These are phyloP conservation scores for Diaperis boleti DNA, from an alignment of 2,888 invertebrate genomes.

Conservation along the genomic window DNA sequence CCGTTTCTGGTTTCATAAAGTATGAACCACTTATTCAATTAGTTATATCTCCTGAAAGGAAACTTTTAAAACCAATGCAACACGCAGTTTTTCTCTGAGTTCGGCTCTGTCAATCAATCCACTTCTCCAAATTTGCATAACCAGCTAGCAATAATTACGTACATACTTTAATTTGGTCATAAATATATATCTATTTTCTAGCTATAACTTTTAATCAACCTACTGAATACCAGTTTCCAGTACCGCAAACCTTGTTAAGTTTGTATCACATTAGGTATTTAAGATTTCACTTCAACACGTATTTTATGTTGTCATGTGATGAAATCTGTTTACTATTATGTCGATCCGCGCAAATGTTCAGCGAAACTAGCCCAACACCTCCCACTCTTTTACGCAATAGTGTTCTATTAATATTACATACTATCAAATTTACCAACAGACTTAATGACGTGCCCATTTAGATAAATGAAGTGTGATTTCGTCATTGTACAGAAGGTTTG, in stretches of 20 bases:
- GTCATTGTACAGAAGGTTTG: too few species aligned
- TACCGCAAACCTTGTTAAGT: conserved; percentile 21
- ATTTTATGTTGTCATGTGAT: conserved; percentile 20
- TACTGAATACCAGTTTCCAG: conserved; percentile 6
- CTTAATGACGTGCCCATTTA: neutral
- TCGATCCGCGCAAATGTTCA: conserved; percentile 21
- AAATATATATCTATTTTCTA: neutral
- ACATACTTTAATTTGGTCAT: neutral
- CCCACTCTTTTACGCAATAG: conserved; percentile 14
- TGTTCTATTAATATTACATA: conserved; percentile 29
- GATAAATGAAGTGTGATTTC: too few species aligned
- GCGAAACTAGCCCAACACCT: conserved; percentile 19
- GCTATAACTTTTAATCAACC: neutral
- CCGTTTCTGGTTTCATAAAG: conserved; percentile 12
- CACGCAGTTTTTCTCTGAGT: conserved; percentile 5
- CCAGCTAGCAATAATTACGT: neutral
- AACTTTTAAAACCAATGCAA: conserved; percentile 10
- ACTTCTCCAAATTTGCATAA: conserved; percentile 6
- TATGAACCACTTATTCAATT: conserved; percentile 21
- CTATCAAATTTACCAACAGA: conserved; percentile 3
- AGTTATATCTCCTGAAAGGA: conserved; percentile 6
- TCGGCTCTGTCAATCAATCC: neutral
- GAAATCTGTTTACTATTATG: conserved; percentile 30
- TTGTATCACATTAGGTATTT: conserved; percentile 13
- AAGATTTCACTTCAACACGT: conserved; percentile 23